phyloP scores from a whole-genome alignment of 2,888 invertebrate genomes.

The Oxycera nigricornis region DNA sequence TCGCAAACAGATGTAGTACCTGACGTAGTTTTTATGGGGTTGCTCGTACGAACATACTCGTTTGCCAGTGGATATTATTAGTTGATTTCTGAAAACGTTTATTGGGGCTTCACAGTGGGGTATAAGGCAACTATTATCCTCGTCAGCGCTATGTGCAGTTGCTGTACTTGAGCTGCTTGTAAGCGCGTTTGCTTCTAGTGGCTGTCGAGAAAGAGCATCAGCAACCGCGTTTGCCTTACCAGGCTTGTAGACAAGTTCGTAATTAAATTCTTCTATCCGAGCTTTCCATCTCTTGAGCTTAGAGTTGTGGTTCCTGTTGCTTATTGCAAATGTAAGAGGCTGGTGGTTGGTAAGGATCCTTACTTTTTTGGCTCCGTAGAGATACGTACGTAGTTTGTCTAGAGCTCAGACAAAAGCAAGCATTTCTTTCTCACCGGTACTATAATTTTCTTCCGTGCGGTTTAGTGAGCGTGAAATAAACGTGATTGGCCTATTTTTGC shows the following conservation, averaged over 20 bases:
- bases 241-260: slow-evolving; percentile 23
- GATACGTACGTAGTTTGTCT: slow-evolving; percentile 12
- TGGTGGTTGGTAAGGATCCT: slow-evolving; percentile 26
- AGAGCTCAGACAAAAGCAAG: slow-evolving; percentile 8
- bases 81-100: slow-evolving; percentile 46
- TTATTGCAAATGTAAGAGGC: background rate
- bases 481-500: slow-evolving; percentile 17
- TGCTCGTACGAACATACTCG: slow-evolving; percentile 15
- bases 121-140: slow-evolving; percentile 46
- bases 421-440: slow-evolving; percentile 13
- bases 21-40: slow-evolving; percentile 39
- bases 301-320: slow-evolving; percentile 6
- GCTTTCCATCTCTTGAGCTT: slow-evolving; percentile 31
- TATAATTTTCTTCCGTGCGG: slow-evolving; percentile 26
- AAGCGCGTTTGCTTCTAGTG: background rate
- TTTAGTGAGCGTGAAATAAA: slow-evolving; percentile 7
- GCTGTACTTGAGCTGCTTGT: background rate
- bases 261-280: slow-evolving; percentile 46
- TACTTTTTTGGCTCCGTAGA: background rate
- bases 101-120: slow-evolving; percentile 45
- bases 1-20: background rate
- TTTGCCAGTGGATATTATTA: slow-evolving; percentile 41
- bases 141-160: slow-evolving; percentile 46
- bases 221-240: background rate
- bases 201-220: background rate